These are phyloP conservation scores for Eupithecia tripunctaria DNA, from an alignment of 2,888 invertebrate genomes.

Conservation along the genomic window DNA sequence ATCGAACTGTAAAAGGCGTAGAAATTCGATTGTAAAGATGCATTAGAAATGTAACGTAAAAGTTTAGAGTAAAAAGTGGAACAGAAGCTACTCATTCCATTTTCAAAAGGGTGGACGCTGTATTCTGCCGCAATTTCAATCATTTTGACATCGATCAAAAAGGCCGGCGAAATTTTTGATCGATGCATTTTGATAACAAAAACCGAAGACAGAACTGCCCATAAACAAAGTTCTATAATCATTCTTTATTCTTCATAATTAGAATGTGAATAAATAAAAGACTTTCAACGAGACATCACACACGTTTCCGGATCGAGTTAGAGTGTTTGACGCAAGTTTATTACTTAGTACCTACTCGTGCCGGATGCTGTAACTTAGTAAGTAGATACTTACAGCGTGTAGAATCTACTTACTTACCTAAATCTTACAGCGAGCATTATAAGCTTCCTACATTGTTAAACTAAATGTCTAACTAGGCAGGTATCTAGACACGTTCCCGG, in stretches of 20 bases:
- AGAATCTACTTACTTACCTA: background rate
- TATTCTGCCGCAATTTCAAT: background rate
- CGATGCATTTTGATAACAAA: too few species aligned
- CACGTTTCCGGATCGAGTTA: background rate
- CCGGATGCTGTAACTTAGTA: background rate
- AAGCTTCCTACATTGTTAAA: background rate
- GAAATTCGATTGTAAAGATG: background rate
- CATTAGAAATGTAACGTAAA: background rate
- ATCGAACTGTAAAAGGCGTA: background rate
- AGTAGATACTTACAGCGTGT: background rate
- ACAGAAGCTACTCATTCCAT: background rate
- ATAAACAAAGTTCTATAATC: background rate
- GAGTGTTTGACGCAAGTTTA: background rate
- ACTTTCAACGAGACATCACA: background rate
- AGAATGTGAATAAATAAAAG: background rate
- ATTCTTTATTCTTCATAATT: background rate
- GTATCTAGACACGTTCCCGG: background rate
- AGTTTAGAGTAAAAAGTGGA: background rate
- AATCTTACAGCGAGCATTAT: background rate
- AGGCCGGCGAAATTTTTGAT: too few species aligned
- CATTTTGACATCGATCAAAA: background rate
- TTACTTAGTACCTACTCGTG: background rate
- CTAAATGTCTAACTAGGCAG: background rate
- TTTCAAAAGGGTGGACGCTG: background rate
- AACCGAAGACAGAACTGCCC: background rate